phyloP scores from a whole-genome alignment of 2,113 vertebrate species.

The Gymnarchus niloticus region DNA sequence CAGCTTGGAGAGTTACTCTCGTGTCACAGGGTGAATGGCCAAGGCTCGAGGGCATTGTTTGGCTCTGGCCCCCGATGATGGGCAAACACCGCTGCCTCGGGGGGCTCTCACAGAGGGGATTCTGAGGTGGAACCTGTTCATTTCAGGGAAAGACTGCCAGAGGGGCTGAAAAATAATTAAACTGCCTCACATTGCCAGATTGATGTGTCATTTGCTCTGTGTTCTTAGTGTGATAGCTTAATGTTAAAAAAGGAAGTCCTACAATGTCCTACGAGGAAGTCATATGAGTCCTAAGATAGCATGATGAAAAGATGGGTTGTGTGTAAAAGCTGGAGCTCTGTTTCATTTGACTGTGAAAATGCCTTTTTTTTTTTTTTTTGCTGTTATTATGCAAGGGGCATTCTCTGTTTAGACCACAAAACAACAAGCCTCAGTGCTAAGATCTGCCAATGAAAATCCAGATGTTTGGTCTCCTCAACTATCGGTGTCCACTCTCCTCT shows the following conservation, averaged over 20 bases:
- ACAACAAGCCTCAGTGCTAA: background rate
- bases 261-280: too few species aligned
- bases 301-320: background rate
- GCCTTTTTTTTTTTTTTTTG: background rate
- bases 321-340: background rate
- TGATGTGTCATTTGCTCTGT: background rate
- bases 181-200: background rate
- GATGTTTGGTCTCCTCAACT: background rate
- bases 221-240: background rate
- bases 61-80: background rate
- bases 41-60: background rate
- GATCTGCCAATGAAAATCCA: background rate
- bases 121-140: background rate
- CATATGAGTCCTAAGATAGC: too few species aligned
- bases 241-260: background rate
- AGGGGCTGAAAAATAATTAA: background rate
- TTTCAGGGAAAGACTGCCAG: background rate
- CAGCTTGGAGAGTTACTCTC: background rate
- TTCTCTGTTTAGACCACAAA: background rate
- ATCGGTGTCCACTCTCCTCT: too few species aligned
- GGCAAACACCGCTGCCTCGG: background rate
- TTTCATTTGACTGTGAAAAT: constrained; percentile 10
- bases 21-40: background rate
- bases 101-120: background rate
- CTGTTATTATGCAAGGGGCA: background rate